Evolutionary conservation across 35 echinoderm and acorn worm species (phyloP).

Genomic region (Apostichopus californicus): DNA sequence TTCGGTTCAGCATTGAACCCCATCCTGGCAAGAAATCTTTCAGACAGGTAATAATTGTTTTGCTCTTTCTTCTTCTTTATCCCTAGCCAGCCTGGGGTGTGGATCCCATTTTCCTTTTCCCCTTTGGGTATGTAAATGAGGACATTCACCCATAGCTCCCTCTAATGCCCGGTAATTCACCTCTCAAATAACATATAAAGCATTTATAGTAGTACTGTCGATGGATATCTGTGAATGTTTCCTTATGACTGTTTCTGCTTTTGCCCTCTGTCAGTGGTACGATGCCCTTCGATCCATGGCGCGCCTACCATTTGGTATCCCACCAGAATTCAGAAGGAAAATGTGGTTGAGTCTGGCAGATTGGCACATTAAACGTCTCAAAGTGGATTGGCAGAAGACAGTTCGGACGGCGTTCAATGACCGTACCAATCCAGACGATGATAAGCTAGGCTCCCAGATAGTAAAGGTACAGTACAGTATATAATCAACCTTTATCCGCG

Average conservation of each 20-base stretch:
- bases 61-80: neutral
- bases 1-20: conserved; percentile 95
- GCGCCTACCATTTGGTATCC: conserved; percentile 85
- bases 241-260: neutral
- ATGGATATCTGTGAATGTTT: too few species aligned
- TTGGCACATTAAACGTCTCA: conserved; percentile 82
- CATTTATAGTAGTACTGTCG: too few species aligned
- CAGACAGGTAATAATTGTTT: conserved; percentile 53
- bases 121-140: too few species aligned
- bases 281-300: conserved; percentile 91
- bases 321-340: conserved; percentile 78
- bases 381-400: conserved; percentile 95
- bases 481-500: too few species aligned
- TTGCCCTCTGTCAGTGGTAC: conserved; percentile 75
- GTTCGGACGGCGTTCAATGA: conserved; percentile 94
- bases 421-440: conserved; percentile 92
- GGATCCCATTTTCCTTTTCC: too few species aligned
- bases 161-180: too few species aligned
- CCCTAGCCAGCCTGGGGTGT: too few species aligned
- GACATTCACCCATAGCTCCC: too few species aligned
- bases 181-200: too few species aligned
- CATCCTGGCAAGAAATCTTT: conserved; percentile 90
- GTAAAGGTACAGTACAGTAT: conserved; percentile 71
- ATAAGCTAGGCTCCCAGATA: conserved; percentile 93
- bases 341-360: conserved; percentile 95